Evolutionary conservation across 2,888 invertebrate genomes (phyloP).

Genomic region (Tetramorium bicarinatum): DNA sequence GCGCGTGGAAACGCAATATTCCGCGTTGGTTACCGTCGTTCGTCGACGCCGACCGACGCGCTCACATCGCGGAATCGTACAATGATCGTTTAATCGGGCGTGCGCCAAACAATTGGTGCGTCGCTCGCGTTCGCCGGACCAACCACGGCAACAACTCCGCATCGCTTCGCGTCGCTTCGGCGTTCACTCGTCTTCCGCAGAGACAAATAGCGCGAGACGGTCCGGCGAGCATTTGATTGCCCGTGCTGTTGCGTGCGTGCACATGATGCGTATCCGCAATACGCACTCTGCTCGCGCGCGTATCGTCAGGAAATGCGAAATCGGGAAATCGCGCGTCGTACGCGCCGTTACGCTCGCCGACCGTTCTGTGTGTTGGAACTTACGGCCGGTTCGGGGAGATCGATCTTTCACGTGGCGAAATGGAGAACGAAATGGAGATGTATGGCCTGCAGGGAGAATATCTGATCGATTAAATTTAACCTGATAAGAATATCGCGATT

Average conservation of each 20-base stretch:
- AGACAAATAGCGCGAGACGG: constrained; percentile 84
- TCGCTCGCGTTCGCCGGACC: constrained; percentile 62
- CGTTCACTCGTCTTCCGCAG: constrained; percentile 84
- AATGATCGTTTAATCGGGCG: constrained; percentile 86
- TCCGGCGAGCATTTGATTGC: constrained; percentile 84
- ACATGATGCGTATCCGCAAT: constrained; percentile 79
- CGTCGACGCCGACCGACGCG: constrained; percentile 48
- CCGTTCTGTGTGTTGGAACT: constrained; percentile 55
- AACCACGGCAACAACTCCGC: constrained; percentile 68
- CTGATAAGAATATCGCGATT: constrained; percentile 8
- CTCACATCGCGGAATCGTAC: constrained; percentile 77
- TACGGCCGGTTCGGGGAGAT: constrained; percentile 32
- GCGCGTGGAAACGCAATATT: constrained; percentile 81
- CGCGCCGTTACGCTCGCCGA: constrained; percentile 51
- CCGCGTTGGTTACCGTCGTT: constrained; percentile 70
- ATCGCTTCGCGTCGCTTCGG: constrained; percentile 72
- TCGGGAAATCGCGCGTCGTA: constrained; percentile 71
- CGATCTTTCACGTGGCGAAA: constrained; percentile 62
- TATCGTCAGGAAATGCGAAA: constrained; percentile 73
- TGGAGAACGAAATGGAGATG: constrained; percentile 9
- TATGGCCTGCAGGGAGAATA: not conserved
- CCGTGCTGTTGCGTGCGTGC: constrained; percentile 84
- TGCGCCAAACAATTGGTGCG: constrained; percentile 84
- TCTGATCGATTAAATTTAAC: constrained; percentile 20
- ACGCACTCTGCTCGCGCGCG: constrained; percentile 65